These are phyloP conservation scores for Lucilia sericata DNA, from an alignment of 1,140 invertebrate species.

Conservation along the genomic window DNA sequence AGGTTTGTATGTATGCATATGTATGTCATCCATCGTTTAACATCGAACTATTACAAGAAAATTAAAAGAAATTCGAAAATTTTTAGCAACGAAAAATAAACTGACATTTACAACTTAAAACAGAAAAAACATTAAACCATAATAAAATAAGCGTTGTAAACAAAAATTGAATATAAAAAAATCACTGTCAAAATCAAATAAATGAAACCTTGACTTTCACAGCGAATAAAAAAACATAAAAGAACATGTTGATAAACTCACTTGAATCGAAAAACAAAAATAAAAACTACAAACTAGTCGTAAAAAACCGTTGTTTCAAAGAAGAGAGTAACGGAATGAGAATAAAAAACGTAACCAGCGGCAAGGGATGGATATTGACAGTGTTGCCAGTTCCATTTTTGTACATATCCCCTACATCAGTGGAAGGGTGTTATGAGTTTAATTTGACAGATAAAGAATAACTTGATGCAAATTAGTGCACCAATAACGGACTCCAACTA, in stretches of 20 bases:
- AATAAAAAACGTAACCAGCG: background rate
- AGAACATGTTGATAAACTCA: background rate
- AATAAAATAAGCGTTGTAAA: background rate
- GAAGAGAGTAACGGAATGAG: slow-evolving; percentile 10
- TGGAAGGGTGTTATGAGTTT: no score
- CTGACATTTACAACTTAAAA: background rate
- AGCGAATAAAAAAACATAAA: background rate
- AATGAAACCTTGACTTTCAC: slow-evolving; percentile 21
- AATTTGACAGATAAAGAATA: no score
- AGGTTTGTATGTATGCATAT: no score
- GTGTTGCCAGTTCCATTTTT: no score
- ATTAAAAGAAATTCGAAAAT: background rate
- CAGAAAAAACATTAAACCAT: background rate
- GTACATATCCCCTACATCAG: no score
- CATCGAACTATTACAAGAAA: background rate
- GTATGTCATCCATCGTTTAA: background rate
- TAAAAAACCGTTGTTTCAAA: background rate
- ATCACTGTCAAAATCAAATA: slow-evolving; percentile 9
- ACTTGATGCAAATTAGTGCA: no score
- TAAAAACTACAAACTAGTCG: background rate
- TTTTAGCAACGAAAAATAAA: background rate
- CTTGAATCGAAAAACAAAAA: background rate
- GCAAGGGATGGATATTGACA: no score
- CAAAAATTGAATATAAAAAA: background rate
- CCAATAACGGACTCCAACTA: no score